A percentile compares a stretch with the other conserved stretches of the same genome.
phyloP scores from a whole-genome alignment of 1,140 invertebrate genomes.

The Philotrypesis tridentata region DNA sequence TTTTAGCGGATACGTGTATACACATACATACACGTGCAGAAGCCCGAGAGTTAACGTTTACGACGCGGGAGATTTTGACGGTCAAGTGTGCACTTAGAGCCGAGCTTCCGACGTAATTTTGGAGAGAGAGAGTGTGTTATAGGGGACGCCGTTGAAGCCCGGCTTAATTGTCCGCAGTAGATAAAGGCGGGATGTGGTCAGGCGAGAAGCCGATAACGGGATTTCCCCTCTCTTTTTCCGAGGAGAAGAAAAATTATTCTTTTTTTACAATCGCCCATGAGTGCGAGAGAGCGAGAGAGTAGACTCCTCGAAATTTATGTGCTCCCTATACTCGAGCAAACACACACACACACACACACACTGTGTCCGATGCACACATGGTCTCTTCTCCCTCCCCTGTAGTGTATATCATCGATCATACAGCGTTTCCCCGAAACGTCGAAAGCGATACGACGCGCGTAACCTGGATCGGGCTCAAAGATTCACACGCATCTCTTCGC shows the following conservation, averaged over 20 bases:
- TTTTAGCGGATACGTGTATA: neutral
- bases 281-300: too few relatives aligned
- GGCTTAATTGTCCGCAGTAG: neutral
- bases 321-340: too few relatives aligned
- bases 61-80: constrained; percentile 15
- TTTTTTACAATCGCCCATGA: too few relatives aligned
- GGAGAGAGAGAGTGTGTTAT: too few relatives aligned
- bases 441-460: neutral
- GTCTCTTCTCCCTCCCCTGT: neutral
- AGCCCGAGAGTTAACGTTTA: constrained; percentile 22
- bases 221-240: neutral
- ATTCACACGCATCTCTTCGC: neutral
- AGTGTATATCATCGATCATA: neutral
- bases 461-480: neutral
- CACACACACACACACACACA: neutral
- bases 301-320: too few relatives aligned
- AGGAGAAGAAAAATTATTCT: too few relatives aligned
- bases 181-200: neutral
- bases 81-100: constrained; percentile 25
- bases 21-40: neutral
- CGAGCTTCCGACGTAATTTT: neutral
- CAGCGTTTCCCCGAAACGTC: neutral
- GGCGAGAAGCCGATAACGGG: too few relatives aligned
- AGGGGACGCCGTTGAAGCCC: too few relatives aligned
- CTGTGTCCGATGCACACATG: neutral